Evolutionary conservation across 2,888 invertebrate genomes (phyloP).

Genomic region (Microdon myrmicae): DNA sequence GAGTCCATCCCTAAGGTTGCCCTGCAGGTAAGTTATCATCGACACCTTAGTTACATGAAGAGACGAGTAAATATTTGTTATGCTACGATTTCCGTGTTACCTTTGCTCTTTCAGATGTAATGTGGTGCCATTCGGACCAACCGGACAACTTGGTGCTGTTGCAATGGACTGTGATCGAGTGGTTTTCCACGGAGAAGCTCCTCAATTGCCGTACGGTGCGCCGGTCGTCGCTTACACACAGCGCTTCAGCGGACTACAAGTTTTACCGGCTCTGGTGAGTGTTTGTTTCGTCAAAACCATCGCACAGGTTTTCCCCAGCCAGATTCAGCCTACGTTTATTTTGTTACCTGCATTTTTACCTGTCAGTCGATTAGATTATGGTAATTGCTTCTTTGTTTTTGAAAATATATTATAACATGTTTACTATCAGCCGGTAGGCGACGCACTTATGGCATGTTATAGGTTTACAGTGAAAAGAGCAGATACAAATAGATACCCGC

Average conservation of each 20-base stretch:
- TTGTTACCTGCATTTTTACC: too few relatives aligned
- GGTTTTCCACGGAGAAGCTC: slow-evolving; percentile 82
- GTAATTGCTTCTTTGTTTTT: too few relatives aligned
- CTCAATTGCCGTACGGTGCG: slow-evolving; percentile 80
- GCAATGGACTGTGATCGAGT: slow-evolving; percentile 85
- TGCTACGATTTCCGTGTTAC: slow-evolving; percentile 54
- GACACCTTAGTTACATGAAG: background rate
- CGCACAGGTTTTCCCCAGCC: too few relatives aligned
- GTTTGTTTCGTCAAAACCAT: too few relatives aligned
- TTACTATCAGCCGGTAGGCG: too few relatives aligned
- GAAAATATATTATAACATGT: too few relatives aligned
- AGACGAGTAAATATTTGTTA: slow-evolving; percentile 28
- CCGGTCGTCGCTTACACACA: slow-evolving; percentile 85
- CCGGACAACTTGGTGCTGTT: slow-evolving; percentile 70
- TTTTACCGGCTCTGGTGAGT: slow-evolving; percentile 78
- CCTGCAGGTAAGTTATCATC: slow-evolving; percentile 72
- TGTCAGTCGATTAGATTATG: too few relatives aligned
- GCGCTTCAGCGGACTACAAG: slow-evolving; percentile 82
- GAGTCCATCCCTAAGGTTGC: slow-evolving; percentile 79
- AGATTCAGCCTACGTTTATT: too few relatives aligned
- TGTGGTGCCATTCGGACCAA: slow-evolving; percentile 68
- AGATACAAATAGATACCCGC: too few relatives aligned
- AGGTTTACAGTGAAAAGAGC: too few relatives aligned
- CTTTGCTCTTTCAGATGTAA: slow-evolving; percentile 67
- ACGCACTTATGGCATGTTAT: too few relatives aligned